These are phyloP conservation scores for Leptogaster cylindrica DNA, from an alignment of 2,888 invertebrate genomes.

Conservation along the genomic window DNA sequence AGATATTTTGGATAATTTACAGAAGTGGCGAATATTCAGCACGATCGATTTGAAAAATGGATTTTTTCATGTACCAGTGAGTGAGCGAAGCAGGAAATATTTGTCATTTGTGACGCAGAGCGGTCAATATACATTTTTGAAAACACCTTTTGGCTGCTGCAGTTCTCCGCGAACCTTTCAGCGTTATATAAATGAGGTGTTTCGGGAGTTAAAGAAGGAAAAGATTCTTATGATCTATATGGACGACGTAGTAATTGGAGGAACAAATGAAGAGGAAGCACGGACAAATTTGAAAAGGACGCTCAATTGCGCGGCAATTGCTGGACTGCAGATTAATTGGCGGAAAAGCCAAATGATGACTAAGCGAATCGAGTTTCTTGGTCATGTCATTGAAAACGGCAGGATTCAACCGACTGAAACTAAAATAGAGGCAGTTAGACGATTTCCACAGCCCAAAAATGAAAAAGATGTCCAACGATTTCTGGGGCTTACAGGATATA, in stretches of 20 bases:
- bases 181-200: background rate
- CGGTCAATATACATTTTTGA: background rate
- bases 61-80: background rate
- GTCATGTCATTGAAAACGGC: constrained; percentile 27
- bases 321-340: background rate
- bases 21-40: background rate
- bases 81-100: constrained; percentile 1
- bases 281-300: background rate
- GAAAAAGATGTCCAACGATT: background rate
- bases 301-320: background rate
- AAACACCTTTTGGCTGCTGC: background rate
- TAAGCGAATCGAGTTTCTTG: constrained; percentile 27
- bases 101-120: background rate
- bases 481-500: constrained; percentile 4
- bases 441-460: constrained; percentile 30
- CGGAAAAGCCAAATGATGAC: background rate
- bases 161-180: background rate
- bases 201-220: background rate
- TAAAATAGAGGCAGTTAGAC: constrained; percentile 25
- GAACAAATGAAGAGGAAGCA: background rate
- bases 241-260: constrained; percentile 9
- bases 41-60: constrained; percentile 8
- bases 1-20: background rate
- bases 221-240: background rate
- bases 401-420: constrained; percentile 13